Evolutionary conservation across 1,140 invertebrate species (phyloP), one percentile per base, ranked within the genome.

Genomic region (Plectrocnemia conspersa): DNA sequence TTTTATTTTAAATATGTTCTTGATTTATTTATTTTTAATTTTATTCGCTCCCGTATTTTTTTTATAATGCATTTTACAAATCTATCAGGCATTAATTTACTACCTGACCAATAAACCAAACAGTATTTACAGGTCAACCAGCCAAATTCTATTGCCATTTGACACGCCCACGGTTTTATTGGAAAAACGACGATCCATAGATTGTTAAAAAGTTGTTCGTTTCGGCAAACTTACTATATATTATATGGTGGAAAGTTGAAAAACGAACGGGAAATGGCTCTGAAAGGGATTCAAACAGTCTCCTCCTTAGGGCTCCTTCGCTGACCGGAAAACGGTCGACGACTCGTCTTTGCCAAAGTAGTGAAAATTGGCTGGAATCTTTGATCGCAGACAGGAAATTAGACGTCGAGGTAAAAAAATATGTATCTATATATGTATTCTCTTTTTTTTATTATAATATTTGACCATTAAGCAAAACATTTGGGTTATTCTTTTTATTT

Each of bases 281-380:
- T 46, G 46, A 58, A 58, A 58, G 45, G 56, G 56, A 58, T 58
- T 58, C 56, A 58, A 58, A 58, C 52, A 52, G 40, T 54, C 38
- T 54, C 29, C 40, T 33, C 36, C 16, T 36, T 19, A 21, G 24
- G 22, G 36, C 13, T 11, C 9, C 22, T 24, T 33, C 47, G 49
- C n/a, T 21, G 52, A 24, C 49, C 29, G 56, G 45, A 50, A 42
- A 36, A 23, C 33, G 32, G 41, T 44, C 38, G 56, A 52, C 56
- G 56, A 50, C 49, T 56, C 54, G 46, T 56, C n/a, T 56, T 52
- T 48, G 35, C 41, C 48, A 58, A 52, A 58, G 49, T 52, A 52
- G 42, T 42, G 42, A 52, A 48, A 58, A 58, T 58, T 53, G 56
- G 46, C 35, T 50, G 41, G 48, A 47, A 35, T 45, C 48, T 40